Evolutionary conservation across 92 coral and sea anemone species (phyloP).

Genomic region (Parazoanthus darwini): DNA sequence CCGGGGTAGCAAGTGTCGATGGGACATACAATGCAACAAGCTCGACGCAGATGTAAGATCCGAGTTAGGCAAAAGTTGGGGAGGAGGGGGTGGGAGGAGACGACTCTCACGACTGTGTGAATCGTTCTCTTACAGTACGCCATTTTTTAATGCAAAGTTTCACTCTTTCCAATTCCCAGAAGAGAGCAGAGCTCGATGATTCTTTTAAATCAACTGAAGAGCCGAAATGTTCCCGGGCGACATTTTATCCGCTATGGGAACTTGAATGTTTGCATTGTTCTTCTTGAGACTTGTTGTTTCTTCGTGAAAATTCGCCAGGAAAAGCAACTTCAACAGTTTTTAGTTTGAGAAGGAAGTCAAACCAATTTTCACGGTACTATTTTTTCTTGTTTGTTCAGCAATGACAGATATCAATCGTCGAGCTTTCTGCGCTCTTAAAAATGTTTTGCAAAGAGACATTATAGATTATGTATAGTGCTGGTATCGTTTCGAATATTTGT

Average conservation of each 20-base stretch:
- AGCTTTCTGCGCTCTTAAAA: neutral
- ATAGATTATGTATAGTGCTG: neutral
- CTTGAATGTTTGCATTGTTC: too few relatives aligned
- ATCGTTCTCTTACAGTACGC: neutral
- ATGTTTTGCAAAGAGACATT: neutral
- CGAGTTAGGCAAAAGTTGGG: neutral
- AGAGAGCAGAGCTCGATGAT: neutral
- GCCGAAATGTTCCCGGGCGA: neutral
- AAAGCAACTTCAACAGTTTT: neutral
- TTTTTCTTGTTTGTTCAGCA: too few relatives aligned
- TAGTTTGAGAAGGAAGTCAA: neutral
- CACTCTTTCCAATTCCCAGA: neutral
- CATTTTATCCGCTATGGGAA: neutral
- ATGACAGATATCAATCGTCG: neutral
- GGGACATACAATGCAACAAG: constrained; percentile 1
- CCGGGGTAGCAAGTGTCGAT: constrained; percentile 16
- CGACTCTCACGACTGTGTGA: neutral
- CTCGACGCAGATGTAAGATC: constrained; percentile 9
- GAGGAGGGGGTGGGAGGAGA: neutral
- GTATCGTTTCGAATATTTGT: neutral
- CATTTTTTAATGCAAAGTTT: neutral
- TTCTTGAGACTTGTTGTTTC: too few relatives aligned
- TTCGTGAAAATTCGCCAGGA: neutral
- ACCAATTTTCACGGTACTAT: neutral
- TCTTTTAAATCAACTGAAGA: neutral